phyloP scores from a whole-genome alignment of 2,113 vertebrate genomes.

The Morone saxatilis region DNA sequence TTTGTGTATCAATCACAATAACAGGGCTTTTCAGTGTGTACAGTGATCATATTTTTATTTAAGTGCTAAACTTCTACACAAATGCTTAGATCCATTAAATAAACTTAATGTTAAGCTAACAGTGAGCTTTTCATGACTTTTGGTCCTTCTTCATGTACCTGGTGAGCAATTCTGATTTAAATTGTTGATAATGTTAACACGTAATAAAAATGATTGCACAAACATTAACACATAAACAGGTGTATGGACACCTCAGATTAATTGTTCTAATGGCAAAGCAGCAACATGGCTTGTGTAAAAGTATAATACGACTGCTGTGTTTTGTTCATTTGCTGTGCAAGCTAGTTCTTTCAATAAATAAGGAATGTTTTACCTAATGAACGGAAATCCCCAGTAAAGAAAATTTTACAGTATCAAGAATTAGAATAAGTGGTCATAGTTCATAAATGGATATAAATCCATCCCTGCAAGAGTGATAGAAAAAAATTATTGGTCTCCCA shows the following conservation, averaged over 20 bases:
- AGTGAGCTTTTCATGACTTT: neutral
- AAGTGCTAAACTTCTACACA: conserved; percentile 5
- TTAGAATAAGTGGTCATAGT: neutral
- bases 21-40: neutral
- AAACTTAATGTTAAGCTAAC: neutral
- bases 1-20: neutral
- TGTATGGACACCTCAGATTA: neutral
- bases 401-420: neutral
- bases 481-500: conserved; percentile 12
- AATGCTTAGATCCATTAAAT: neutral
- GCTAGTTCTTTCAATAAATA: conserved; percentile 47
- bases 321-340: conserved; percentile 50
- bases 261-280: conserved; percentile 35
- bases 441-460: conserved; percentile 1
- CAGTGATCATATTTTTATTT: conserved; percentile 8
- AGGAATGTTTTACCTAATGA: neutral
- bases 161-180: neutral
- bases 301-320: neutral
- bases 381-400: neutral
- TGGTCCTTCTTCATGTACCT: neutral
- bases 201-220: too few relatives aligned
- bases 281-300: neutral
- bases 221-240: neutral
- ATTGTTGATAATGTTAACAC: conserved; percentile 1
- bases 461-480: neutral